phyloP scores from a whole-genome alignment of 2,888 invertebrate genomes.

The Cryptophagus acutangulus region DNA sequence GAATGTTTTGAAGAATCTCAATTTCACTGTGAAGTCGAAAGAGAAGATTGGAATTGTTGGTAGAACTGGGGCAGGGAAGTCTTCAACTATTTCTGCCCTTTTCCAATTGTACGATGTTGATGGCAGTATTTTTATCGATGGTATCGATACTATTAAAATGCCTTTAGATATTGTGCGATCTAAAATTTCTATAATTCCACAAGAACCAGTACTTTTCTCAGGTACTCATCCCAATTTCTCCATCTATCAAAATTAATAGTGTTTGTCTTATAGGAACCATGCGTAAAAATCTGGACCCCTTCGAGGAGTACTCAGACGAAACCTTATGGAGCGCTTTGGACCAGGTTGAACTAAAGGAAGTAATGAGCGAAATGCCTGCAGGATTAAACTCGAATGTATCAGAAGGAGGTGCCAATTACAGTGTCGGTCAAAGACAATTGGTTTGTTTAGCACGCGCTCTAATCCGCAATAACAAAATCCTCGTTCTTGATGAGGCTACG shows the following conservation, averaged over 20 bases:
- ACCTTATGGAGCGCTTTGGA: constrained; percentile 36
- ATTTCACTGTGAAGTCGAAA: constrained; percentile 62
- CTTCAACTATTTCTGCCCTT: constrained; percentile 69
- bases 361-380: constrained; percentile 58
- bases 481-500: constrained; percentile 66
- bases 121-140: constrained; percentile 79
- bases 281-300: constrained; percentile 44
- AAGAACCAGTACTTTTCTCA: constrained; percentile 82
- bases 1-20: constrained; percentile 68
- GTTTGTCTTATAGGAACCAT: constrained; percentile 48
- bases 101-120: constrained; percentile 76
- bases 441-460: constrained; percentile 66
- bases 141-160: constrained; percentile 62
- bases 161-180: constrained; percentile 72
- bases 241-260: constrained; percentile 32
- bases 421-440: constrained; percentile 48
- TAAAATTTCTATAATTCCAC: constrained; percentile 79
- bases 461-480: constrained; percentile 46
- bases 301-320: constrained; percentile 36
- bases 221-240: constrained; percentile 47
- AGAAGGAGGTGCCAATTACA: constrained; percentile 58
- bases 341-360: constrained; percentile 47
- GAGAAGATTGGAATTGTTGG: constrained; percentile 78
- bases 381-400: constrained; percentile 42
- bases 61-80: constrained; percentile 82